Evolutionary conservation across 1,140 invertebrate genomes (phyloP).

Genomic region (Hypothenemus hampei): DNA sequence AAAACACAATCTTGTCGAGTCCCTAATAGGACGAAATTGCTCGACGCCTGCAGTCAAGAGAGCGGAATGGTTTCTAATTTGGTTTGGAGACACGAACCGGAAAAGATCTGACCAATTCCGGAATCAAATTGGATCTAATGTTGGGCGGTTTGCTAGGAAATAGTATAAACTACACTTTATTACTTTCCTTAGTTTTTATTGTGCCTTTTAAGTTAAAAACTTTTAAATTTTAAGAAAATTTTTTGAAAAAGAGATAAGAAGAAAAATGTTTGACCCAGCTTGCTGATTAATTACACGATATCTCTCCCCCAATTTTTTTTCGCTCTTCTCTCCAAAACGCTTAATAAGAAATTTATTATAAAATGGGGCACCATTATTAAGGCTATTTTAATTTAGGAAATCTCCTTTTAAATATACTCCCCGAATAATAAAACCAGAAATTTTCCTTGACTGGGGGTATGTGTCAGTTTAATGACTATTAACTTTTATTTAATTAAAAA

Average conservation of each 20-base stretch:
- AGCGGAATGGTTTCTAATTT: slow-evolving; percentile 40
- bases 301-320: no score
- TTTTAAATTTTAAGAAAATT: not conserved
- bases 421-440: not conserved
- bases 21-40: slow-evolving; percentile 40
- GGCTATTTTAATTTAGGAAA: not conserved
- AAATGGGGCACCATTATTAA: not conserved
- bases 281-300: not conserved
- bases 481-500: no score
- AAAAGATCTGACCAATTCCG: slow-evolving; percentile 31
- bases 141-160: no score
- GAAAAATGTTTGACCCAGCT: not conserved
- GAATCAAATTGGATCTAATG: slow-evolving; percentile 33
- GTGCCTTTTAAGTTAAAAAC: no score
- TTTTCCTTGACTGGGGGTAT: not conserved
- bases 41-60: slow-evolving; percentile 30
- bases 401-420: not conserved
- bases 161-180: no score
- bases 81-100: slow-evolving; percentile 35
- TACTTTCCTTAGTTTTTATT: no score
- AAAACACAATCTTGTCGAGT: slow-evolving; percentile 41
- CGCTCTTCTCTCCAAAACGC: not conserved
- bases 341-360: not conserved
- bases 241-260: not conserved
- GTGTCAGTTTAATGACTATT: not conserved